These are phyloP conservation scores for Balearica regulorum DNA, from an alignment of 2,797 vertebrate species.

Conservation along the genomic window DNA sequence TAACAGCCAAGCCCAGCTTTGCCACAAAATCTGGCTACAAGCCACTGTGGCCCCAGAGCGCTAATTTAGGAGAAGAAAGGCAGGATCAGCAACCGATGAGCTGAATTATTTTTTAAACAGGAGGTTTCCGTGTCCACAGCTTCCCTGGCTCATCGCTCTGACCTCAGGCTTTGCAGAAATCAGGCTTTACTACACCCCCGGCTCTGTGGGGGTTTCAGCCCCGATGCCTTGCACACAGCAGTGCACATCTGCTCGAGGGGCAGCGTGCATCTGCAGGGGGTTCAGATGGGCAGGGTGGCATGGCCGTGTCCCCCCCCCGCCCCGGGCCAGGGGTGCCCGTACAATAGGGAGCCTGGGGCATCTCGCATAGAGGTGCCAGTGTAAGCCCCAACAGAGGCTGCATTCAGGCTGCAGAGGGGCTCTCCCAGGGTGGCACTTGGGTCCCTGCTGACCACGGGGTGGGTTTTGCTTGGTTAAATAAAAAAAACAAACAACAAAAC, in stretches of 20 bases:
- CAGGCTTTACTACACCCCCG: background rate
- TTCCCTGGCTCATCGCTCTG: background rate
- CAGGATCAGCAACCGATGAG: background rate
- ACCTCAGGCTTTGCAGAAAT: background rate
- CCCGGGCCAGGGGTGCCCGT: background rate
- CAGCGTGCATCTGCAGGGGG: accelerated
- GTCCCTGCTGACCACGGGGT: accelerated
- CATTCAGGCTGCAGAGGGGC: background rate
- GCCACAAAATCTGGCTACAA: background rate
- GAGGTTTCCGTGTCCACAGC: background rate
- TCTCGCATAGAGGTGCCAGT: background rate
- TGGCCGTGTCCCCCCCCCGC: background rate
- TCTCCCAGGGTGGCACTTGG: background rate
- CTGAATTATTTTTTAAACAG: background rate
- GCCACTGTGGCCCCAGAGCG: accelerated
- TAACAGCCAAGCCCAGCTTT: background rate
- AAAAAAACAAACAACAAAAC: background rate
- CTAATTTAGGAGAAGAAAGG: background rate
- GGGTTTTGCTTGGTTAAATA: background rate
- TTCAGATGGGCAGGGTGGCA: background rate
- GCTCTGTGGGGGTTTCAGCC: accelerated
- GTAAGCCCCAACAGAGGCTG: background rate
- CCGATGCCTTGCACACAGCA: accelerated
- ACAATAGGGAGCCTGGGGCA: background rate
- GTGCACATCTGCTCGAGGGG: background rate